Conservation (phyloP, 2,797 vertebrate genomes). For the Pempheris klunzingeri region DNA sequence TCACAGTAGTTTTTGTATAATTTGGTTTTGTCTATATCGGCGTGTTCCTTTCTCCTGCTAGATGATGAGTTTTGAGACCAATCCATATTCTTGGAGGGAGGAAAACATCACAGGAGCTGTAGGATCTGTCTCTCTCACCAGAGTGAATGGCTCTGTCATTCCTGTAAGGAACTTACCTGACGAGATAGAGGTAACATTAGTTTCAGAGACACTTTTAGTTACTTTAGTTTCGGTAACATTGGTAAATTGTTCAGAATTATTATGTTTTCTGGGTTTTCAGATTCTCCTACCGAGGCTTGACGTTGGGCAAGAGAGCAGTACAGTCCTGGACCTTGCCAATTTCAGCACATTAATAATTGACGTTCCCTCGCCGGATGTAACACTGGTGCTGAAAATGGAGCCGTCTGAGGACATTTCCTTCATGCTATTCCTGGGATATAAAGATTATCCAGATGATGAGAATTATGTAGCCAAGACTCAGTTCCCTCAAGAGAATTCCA, state of each 20-base stretch:
- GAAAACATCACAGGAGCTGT: conserved; percentile 88
- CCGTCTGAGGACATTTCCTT: conserved; percentile 86
- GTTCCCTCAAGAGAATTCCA: conserved; percentile 80
- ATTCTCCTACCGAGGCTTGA: conserved; percentile 89
- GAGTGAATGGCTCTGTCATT: conserved; percentile 85
- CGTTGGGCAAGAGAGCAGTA: conserved; percentile 80
- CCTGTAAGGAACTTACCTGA: conserved; percentile 87
- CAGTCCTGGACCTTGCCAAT: conserved; percentile 86
- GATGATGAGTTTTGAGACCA: conserved; percentile 94
- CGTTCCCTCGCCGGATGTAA: conserved; percentile 84
- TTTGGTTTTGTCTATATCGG: not conserved
- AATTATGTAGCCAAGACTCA: conserved; percentile 83
- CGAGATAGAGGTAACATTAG: conserved; percentile 90
- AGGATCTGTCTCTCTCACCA: conserved; percentile 90
- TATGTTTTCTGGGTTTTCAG: conserved; percentile 74
- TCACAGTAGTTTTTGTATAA: not conserved
- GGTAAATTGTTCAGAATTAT: not conserved
- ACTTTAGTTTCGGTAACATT: not conserved
- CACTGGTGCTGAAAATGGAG: conserved; percentile 91
- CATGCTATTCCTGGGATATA: conserved; percentile 88
- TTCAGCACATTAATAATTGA: conserved; percentile 90
- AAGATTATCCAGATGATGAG: conserved; percentile 88
- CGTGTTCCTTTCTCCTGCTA: conserved; percentile 56
- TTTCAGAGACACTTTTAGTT: not conserved
- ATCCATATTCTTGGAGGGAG: conserved; percentile 88